Base-by-base conservation (phyloP, 2,888 invertebrate species). In the Polydrusus pterygomalis region DNA sequence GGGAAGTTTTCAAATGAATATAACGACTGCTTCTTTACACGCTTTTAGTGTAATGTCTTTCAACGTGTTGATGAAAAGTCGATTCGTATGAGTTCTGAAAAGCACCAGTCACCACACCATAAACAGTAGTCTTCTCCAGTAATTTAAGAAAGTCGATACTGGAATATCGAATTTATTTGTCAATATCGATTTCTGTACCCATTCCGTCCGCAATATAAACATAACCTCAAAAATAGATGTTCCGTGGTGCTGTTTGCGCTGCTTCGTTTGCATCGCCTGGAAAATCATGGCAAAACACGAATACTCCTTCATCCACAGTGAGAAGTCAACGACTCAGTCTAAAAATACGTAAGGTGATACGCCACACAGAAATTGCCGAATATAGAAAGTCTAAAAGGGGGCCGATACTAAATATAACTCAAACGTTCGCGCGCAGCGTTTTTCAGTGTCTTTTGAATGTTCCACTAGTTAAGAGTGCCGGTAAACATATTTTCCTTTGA, bases 321-420 rank as follows among this genome's bases (percentile, higher is more conserved):
- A 72, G 67, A 77, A 85, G 86, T 86, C 86, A 85, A 83, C 84
- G 86, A 86, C 87, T 84, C 82, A 79, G 71, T 82, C 86, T 87
- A 87, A 84, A 86, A 86, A 86, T 87, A 87, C 83, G 81, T 80
- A 81, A 79, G 81, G 82, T 82, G 85, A 84, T 84, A 83, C 81
- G 84, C 83, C 82, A 82, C 81, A 74, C 79, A 79, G 80, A 84
- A 85, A 85, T 86, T 82, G 82, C 88, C 87, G 84, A 87, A 87
- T 87, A 86, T 87, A 87, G 88, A 87, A 87, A 83, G 84, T 83
- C 80, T 82, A 80, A 81, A 83, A 78, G 79, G 79, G 49, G 81
- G 81, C 81, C 82, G 82, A 75, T 80, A 81, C 86, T 87, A 87
- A 87, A 86, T 86, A 87, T 87, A 87, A 85, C 84, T 84, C 84